Evolutionary conservation across 53 echinoderm and acorn worm species (phyloP).

Genomic region (Patiria pectinifera): DNA sequence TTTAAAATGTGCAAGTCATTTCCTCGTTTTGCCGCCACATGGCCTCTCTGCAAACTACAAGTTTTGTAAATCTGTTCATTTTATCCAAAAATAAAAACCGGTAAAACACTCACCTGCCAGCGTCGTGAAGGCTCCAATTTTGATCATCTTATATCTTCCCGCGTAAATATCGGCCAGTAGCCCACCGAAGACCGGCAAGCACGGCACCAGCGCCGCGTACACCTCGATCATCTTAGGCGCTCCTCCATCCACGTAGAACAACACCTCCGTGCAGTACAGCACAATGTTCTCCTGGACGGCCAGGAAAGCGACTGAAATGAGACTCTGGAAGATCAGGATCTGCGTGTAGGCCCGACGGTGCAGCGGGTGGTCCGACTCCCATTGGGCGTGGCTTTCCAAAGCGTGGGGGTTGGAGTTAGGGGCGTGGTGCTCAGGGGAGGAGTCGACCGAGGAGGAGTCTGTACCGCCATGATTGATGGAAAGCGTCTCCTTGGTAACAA

Average conservation of each 20-base stretch:
- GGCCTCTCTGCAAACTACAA: not conserved
- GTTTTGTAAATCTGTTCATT: not conserved
- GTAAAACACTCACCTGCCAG: constrained; percentile 61
- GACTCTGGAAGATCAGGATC: constrained; percentile 67
- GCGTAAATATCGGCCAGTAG: constrained; percentile 67
- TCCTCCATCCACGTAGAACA: constrained; percentile 57
- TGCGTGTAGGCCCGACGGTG: constrained; percentile 50
- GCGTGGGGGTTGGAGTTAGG: not conserved
- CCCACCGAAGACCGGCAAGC: constrained; percentile 81
- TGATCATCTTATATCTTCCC: constrained; percentile 60
- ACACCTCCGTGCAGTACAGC: constrained; percentile 65
- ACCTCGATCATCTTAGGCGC: constrained; percentile 72
- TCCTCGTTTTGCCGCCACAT: not conserved
- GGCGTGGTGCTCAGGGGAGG: not conserved
- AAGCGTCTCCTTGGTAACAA: not conserved
- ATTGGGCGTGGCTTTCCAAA: not conserved
- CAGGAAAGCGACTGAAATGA: constrained; percentile 71
- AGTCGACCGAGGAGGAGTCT: not conserved
- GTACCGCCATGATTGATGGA: constrained; percentile 34
- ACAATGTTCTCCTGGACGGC: constrained; percentile 68
- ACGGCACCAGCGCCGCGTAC: constrained; percentile 75
- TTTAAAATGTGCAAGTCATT: not conserved
- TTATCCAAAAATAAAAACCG: not conserved
- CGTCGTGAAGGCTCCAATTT: constrained; percentile 63
- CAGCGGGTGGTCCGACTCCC: constrained; percentile 8